A percentile compares a stretch with the other conserved stretches of the same genome.
These are phyloP conservation scores for Euphydryas editha DNA, from an alignment of 2,888 invertebrate species.

Conservation along the genomic window DNA sequence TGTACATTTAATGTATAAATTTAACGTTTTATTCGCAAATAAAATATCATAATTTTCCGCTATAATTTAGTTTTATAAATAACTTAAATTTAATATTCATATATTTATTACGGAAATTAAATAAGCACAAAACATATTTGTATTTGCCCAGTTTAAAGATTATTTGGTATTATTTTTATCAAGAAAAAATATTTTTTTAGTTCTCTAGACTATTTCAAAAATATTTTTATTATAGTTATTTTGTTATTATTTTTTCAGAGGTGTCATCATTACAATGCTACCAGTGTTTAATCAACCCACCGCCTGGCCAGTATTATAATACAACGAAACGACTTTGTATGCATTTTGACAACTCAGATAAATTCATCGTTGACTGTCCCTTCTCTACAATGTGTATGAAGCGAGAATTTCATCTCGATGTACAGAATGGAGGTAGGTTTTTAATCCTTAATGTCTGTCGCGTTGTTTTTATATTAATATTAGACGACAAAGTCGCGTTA, in stretches of 20 bases:
- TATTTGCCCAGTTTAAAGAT: too few relatives aligned
- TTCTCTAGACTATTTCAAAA: too few relatives aligned
- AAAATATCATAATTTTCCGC: too few relatives aligned
- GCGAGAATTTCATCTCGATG: conserved; percentile 85
- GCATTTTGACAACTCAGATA: conserved; percentile 88
- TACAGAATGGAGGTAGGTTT: conserved; percentile 87
- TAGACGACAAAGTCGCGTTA: not conserved
- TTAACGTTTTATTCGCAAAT: too few relatives aligned
- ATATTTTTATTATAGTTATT: too few relatives aligned
- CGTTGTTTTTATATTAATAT: not conserved
- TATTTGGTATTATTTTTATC: too few relatives aligned
- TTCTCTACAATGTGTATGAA: conserved; percentile 94
- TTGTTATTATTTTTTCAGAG: conserved; percentile 58
- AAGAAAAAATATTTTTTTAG: too few relatives aligned
- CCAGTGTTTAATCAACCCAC: conserved; percentile 87
- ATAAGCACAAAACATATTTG: too few relatives aligned
- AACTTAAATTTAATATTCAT: too few relatives aligned
- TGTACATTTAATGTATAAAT: too few relatives aligned
- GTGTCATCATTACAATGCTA: conserved; percentile 86
- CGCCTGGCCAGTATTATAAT: conserved; percentile 82
- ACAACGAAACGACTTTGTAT: conserved; percentile 88
- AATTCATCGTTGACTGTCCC: conserved; percentile 89
- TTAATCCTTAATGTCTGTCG: not conserved
- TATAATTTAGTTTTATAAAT: too few relatives aligned
- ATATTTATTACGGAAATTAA: too few relatives aligned